Percentiles rank a stretch among this genome's conserved stretches.
Conservation (phyloP, 2,888 invertebrate species). For the Crocallis elinguaria region DNA sequence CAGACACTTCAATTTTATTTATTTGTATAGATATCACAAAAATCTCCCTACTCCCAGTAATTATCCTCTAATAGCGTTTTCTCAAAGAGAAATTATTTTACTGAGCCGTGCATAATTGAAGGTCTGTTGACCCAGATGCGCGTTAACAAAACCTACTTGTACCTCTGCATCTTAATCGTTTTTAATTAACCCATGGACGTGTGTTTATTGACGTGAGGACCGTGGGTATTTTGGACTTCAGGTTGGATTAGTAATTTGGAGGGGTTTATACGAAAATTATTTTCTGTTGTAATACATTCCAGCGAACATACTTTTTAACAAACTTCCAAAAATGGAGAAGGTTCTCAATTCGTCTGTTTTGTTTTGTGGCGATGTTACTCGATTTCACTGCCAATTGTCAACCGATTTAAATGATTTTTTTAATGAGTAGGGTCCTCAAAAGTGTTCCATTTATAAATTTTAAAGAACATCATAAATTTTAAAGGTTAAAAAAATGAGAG, state of each 20-base stretch:
- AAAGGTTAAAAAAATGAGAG: no score
- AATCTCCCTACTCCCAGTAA: background rate
- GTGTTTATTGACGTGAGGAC: background rate
- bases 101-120: constrained; percentile 1
- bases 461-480: no score
- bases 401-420: no score
- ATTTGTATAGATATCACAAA: background rate
- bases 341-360: no score
- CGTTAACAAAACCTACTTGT: background rate
- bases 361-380: no score
- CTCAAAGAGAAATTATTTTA: constrained; percentile 9
- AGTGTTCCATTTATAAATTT: no score
- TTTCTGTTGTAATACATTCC: no score
- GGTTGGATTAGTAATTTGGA: background rate
- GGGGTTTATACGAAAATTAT: no score
- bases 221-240: background rate
- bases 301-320: no score
- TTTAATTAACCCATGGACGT: constrained; percentile 3
- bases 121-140: background rate
- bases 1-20: background rate
- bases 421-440: no score
- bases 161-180: constrained; percentile 2
- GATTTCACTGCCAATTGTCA: no score
- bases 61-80: background rate
- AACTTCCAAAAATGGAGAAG: no score